Evolutionary conservation across 1,140 invertebrate genomes (phyloP), one percentile per base, ranked within the genome.

Genomic region (Plectrocnemia conspersa): DNA sequence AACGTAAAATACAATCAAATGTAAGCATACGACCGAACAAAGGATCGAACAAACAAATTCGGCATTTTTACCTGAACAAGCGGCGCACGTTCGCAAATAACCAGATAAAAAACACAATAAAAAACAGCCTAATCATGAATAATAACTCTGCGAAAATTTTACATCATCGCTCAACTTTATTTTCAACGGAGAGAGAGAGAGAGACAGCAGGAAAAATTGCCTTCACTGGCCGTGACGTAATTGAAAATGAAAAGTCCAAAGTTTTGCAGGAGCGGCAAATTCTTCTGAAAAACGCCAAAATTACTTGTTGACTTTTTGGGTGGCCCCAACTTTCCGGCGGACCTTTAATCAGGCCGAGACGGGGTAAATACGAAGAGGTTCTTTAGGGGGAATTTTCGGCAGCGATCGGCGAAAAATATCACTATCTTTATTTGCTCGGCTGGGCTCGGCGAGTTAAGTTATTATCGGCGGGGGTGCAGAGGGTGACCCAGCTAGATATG

Each of bases 191-290:
- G 27, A 29, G 27, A 6, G 27, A 29, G n/a, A 6, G 27, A n/a
- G 27, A 29, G 16, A 9, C 9, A 11, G 18, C 9, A 22, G 11
- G 40, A 22, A 42, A 42, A 42, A 42, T 21, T 42, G 18, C 9
- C 40, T 38, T 38, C 15, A 5, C 15, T 4, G 35, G 6, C 18
- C 15, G 18, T 38, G 13, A 16, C 35, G 18, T 38, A 38, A 38
- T 38, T 38, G 35, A 38, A 38, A 38, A 38, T 16, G 35, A 38
- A 38, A 38, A 38, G 35, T 38, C 18, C 35, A 38, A 38, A 38
- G 35, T 38, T 38, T 16, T 16, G 5, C 27, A n/a, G 6, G 35
- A 10, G 13, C 35, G 35, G 18, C 18, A 38, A 38, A 38, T 38
- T 38, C 35, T 16, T 7, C 7, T 16, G 35, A 13, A 38, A 38